Evolutionary conservation across 2,797 vertebrate genomes (phyloP).

Genomic region (Artibeus lituratus): DNA sequence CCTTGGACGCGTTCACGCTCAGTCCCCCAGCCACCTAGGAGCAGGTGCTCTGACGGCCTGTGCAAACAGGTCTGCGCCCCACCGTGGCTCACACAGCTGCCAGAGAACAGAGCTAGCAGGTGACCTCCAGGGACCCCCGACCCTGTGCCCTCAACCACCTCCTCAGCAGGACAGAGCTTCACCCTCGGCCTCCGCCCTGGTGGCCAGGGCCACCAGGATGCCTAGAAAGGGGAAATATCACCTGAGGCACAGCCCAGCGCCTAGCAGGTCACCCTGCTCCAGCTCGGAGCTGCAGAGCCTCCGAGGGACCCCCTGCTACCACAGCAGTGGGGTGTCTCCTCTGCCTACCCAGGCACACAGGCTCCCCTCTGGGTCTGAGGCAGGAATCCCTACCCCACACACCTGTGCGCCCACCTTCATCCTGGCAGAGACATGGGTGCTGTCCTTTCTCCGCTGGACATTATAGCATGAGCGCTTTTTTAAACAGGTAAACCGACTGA

Average conservation of each 20-base stretch:
- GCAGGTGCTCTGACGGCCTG: background rate
- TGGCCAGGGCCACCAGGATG: background rate
- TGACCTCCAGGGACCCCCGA: background rate
- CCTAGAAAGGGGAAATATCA: background rate
- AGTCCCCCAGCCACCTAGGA: too few species aligned
- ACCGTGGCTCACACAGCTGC: background rate
- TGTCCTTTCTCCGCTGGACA: rapidly evolving
- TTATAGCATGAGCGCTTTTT: background rate
- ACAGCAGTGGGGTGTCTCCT: background rate
- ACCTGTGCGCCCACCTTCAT: rapidly evolving
- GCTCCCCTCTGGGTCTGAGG: background rate
- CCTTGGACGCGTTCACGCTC: rapidly evolving
- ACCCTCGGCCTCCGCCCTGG: background rate
- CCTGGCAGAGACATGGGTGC: rapidly evolving
- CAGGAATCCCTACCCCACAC: background rate
- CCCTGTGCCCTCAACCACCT: background rate
- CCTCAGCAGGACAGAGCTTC: rapidly evolving
- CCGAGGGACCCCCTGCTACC: background rate
- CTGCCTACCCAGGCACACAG: rapidly evolving
- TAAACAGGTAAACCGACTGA: rapidly evolving
- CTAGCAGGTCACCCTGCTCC: background rate
- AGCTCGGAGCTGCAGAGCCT: rapidly evolving
- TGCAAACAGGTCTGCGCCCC: background rate
- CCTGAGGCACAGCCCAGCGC: rapidly evolving
- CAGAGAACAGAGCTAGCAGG: background rate